Evolutionary conservation across 2,113 vertebrate species (phyloP).

Genomic region (Chaetura pelagica): DNA sequence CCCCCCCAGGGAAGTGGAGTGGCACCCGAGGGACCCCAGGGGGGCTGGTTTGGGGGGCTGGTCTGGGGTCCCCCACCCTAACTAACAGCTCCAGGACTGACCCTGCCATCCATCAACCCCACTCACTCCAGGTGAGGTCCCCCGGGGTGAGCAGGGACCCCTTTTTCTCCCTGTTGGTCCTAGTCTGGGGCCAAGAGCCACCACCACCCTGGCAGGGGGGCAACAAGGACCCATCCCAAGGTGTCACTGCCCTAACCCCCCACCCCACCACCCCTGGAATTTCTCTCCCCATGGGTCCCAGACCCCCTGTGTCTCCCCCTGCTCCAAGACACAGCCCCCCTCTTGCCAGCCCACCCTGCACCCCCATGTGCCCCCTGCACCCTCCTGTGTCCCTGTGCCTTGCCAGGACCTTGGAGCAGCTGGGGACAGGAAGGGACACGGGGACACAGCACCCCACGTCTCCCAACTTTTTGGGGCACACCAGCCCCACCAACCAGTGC

Average conservation of each 20-base stretch:
- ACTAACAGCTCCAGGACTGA: not conserved
- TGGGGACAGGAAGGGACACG: accelerated
- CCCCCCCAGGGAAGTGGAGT: not conserved
- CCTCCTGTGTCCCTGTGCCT: accelerated
- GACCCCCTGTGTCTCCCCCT: too few relatives aligned
- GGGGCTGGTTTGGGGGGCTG: not conserved
- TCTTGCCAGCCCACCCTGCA: not conserved
- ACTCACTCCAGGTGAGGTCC: not conserved
- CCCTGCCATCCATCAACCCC: not conserved
- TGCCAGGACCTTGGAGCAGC: accelerated
- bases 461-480: not conserved
- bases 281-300: not conserved
- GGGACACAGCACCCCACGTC: accelerated
- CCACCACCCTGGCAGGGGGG: accelerated
- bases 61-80: not conserved
- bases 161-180: not conserved
- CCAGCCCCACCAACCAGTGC: accelerated
- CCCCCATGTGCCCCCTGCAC: not conserved
- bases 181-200: accelerated
- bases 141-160: not conserved
- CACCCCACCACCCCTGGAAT: accelerated
- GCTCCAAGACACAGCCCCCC: accelerated
- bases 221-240: accelerated
- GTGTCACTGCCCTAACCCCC: not conserved
- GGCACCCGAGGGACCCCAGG: not conserved